Evolutionary conservation across 2,113 vertebrate genomes (phyloP).

Genomic region (Corythornis cristatus): DNA sequence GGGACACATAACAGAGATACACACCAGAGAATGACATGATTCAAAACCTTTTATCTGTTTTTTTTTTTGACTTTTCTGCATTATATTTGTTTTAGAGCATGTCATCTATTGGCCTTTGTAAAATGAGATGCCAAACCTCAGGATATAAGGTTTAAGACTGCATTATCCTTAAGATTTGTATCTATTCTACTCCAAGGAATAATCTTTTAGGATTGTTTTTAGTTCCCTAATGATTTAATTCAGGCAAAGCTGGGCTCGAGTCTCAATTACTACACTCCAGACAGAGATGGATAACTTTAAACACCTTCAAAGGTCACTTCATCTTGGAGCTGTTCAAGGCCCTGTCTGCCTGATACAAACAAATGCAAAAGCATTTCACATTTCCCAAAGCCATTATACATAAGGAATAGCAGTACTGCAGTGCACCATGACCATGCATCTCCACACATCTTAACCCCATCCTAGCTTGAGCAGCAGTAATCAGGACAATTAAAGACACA

Average conservation of each 20-base stretch:
- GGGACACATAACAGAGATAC: background rate
- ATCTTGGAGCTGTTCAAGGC: background rate
- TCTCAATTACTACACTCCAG: background rate
- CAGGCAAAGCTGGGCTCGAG: background rate
- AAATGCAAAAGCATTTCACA: background rate
- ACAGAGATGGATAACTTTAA: constrained; percentile 43
- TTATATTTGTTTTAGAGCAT: background rate
- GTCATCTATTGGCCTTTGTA: background rate
- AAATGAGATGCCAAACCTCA: background rate
- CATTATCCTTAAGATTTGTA: background rate
- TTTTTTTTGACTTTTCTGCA: background rate
- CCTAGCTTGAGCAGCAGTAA: background rate
- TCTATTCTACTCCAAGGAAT: background rate
- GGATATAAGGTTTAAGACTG: background rate
- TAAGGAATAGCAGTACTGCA: background rate
- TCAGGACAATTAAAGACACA: background rate
- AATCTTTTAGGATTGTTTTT: background rate
- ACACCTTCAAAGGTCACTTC: constrained; percentile 6
- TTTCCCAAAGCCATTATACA: background rate
- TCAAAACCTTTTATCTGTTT: background rate
- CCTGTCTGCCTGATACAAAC: background rate
- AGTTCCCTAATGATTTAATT: constrained; percentile 20
- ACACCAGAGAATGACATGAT: background rate
- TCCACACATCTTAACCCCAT: background rate
- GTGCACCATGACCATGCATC: background rate